Percentiles rank a stretch among this genome's conserved stretches.
phyloP scores from a whole-genome alignment of 2,797 vertebrate species.

The Poecilia picta region DNA sequence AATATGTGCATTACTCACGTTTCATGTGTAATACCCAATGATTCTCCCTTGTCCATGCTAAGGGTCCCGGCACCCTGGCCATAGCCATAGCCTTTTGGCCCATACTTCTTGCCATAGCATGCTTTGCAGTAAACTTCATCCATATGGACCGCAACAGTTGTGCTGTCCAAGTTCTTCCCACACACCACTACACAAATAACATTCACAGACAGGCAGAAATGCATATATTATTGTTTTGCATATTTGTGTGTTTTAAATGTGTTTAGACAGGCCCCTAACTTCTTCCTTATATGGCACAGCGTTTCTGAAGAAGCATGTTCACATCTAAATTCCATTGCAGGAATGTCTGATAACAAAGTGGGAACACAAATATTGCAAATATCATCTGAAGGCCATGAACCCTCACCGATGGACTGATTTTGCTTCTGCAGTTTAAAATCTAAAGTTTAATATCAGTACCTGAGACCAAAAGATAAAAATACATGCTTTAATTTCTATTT shows the following conservation, averaged over 20 bases:
- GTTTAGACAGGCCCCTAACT: constrained; percentile 20
- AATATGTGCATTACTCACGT: constrained; percentile 81
- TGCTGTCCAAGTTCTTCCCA: constrained; percentile 94
- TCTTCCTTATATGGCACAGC: constrained; percentile 57
- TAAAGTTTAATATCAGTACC: neutral
- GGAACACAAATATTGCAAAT: constrained; percentile 35
- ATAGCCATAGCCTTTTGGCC: constrained; percentile 95
- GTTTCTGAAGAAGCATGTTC: constrained; percentile 34
- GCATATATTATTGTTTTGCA: constrained; percentile 30
- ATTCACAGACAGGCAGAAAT: constrained; percentile 6
- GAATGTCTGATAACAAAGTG: constrained; percentile 50
- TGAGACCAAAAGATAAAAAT: neutral
- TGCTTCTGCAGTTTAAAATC: neutral
- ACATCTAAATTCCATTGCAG: constrained; percentile 55
- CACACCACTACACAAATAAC: constrained; percentile 85
- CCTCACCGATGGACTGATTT: neutral
- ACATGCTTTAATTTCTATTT: neutral
- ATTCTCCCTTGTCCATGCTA: constrained; percentile 91
- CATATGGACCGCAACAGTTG: constrained; percentile 90
- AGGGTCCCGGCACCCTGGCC: constrained; percentile 92
- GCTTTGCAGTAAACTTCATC: constrained; percentile 96
- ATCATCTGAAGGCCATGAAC: constrained; percentile 25
- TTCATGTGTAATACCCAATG: constrained; percentile 87
- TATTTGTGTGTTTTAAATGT: constrained; percentile 24
- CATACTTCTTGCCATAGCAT: constrained; percentile 96